These are phyloP conservation scores for Listrodromus nycthemerus DNA, from an alignment of 2,888 invertebrate species.

Conservation along the genomic window DNA sequence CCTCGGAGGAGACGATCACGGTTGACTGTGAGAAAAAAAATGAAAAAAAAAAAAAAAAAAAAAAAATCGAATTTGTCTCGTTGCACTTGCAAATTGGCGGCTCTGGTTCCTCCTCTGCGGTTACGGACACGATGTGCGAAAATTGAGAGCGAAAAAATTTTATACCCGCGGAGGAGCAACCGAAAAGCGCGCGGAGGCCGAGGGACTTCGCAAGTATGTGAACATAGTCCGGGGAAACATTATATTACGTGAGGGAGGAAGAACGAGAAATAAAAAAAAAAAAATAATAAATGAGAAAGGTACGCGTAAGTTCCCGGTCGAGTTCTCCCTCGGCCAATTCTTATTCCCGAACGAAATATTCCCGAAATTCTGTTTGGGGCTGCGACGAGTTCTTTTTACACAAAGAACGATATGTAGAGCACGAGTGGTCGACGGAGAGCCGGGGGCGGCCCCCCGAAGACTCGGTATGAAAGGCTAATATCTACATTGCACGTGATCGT, in stretches of 20 bases:
- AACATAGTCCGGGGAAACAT: slow-evolving; percentile 17
- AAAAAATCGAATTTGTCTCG: not conserved
- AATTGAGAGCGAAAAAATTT: slow-evolving; percentile 42
- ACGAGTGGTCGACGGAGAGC: slow-evolving; percentile 68
- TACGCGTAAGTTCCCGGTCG: slow-evolving; percentile 53
- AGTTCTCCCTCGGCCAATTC: slow-evolving; percentile 75
- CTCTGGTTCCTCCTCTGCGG: not conserved
- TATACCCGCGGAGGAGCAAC: slow-evolving; percentile 9
- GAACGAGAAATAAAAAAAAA: not conserved
- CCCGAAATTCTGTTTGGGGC: slow-evolving; percentile 83
- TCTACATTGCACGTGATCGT: slow-evolving; percentile 81
- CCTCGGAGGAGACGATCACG: too few relatives aligned
- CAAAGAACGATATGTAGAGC: slow-evolving; percentile 84
- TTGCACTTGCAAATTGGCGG: slow-evolving; percentile 20
- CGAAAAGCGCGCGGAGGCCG: slow-evolving; percentile 43
- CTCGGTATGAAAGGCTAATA: slow-evolving; percentile 84
- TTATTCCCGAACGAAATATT: slow-evolving; percentile 83
- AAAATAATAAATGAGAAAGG: slow-evolving; percentile 19
- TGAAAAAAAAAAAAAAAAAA: not conserved
- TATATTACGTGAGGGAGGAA: not conserved
- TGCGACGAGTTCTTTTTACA: slow-evolving; percentile 79
- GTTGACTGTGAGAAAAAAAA: not conserved
- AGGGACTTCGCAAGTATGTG: slow-evolving; percentile 55
- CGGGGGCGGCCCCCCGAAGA: slow-evolving; percentile 23
- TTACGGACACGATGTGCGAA: not conserved